Conservation (phyloP, 2,888 invertebrate species). For the Epistrophe eligans region DNA sequence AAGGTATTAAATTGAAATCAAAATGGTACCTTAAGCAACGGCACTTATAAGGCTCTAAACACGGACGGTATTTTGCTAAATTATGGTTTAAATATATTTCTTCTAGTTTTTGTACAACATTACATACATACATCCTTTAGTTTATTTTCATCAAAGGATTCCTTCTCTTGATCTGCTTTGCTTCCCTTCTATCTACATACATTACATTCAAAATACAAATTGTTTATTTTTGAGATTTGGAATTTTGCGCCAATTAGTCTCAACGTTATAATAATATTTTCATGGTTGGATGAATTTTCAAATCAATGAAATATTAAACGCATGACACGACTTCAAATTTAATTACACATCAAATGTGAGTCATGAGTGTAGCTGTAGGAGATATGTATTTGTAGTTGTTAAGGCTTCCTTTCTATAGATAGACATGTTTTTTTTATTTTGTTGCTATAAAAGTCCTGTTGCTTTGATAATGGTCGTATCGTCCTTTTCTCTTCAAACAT, state of each 20-base stretch:
- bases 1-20: too few species aligned
- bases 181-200: not conserved
- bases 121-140: not conserved
- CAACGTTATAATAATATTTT: slow-evolving; percentile 30
- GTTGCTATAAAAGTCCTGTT: slow-evolving; percentile 9
- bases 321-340: slow-evolving; percentile 38
- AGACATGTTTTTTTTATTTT: not conserved
- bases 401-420: not conserved
- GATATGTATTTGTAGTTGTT: not conserved
- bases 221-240: not conserved
- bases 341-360: slow-evolving; percentile 42
- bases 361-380: not conserved
- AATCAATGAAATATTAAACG: slow-evolving; percentile 46
- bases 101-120: not conserved
- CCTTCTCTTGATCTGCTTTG: not conserved
- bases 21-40: too few species aligned
- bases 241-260: slow-evolving; percentile 27
- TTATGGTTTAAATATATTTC: too few species aligned
- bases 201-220: too few species aligned
- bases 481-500: slow-evolving; percentile 2
- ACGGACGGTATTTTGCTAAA: too few species aligned
- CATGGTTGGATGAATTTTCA: slow-evolving; percentile 14
- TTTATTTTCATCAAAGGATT: not conserved
- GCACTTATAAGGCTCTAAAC: not conserved
- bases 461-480: slow-evolving; percentile 2